Conservation (phyloP, 2,797 vertebrate species). For the Buceros bicornis region DNA sequence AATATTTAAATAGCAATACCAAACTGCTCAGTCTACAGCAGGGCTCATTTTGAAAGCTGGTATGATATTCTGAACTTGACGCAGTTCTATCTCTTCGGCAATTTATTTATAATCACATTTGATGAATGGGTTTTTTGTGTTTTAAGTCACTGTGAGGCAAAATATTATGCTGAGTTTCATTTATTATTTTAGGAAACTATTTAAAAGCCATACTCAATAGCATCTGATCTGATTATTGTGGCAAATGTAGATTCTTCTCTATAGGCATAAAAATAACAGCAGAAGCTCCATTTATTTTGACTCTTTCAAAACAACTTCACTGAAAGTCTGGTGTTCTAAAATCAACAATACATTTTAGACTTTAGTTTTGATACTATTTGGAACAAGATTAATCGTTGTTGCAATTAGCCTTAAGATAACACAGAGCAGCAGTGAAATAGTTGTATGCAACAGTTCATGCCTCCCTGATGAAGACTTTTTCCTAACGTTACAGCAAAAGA, state of each 20-base stretch:
- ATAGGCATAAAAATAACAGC: conserved; percentile 15
- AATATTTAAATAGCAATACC: background rate
- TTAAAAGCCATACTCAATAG: conserved; percentile 29
- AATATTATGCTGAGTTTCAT: background rate
- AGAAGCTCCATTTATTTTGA: conserved; percentile 25
- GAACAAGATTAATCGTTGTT: conserved; percentile 21
- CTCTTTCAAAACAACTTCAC: background rate
- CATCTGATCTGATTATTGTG: conserved; percentile 11
- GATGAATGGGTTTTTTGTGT: background rate
- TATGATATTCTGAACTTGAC: background rate
- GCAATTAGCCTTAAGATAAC: conserved; percentile 15
- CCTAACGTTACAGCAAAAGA: background rate
- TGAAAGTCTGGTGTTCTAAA: background rate
- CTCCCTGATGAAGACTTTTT: background rate
- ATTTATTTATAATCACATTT: conserved; percentile 11
- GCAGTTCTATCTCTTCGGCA: background rate
- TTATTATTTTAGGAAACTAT: conserved; percentile 60
- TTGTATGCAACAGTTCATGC: background rate
- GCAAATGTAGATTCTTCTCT: background rate
- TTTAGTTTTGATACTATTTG: background rate
- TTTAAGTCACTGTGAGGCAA: conserved; percentile 16
- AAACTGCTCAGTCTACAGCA: background rate
- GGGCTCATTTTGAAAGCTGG: background rate
- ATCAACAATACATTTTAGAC: background rate
- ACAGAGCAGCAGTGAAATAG: background rate